These are phyloP conservation scores for Noctua pronuba DNA, from an alignment of 2,888 invertebrate species.

Conservation along the genomic window DNA sequence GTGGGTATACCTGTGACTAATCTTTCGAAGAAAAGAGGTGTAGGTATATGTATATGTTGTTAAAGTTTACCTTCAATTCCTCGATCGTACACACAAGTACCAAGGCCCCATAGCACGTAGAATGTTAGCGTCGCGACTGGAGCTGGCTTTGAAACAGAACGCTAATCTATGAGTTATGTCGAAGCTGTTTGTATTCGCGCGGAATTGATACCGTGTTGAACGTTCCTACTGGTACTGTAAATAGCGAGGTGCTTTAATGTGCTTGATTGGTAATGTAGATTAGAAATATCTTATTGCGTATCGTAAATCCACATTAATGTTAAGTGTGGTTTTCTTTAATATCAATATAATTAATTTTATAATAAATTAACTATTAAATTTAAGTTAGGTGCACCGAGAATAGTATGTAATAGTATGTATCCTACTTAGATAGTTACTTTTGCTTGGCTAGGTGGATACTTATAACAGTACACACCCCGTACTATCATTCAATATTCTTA, in stretches of 20 bases:
- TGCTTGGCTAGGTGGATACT: neutral
- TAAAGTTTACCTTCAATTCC: neutral
- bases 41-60: neutral
- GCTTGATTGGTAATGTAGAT: neutral
- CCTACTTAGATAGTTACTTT: neutral
- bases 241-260: neutral
- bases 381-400: too few relatives aligned
- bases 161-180: slow-evolving; percentile 27
- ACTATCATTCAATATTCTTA: neutral
- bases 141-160: slow-evolving; percentile 35
- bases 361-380: neutral
- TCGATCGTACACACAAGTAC: neutral
- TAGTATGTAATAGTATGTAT: too few relatives aligned
- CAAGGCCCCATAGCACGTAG: neutral
- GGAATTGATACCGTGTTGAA: slow-evolving; percentile 2
- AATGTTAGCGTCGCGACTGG: neutral
- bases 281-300: neutral
- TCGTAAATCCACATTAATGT: neutral
- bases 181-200: slow-evolving; percentile 2
- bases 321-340: neutral
- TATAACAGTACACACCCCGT: neutral
- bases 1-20: neutral
- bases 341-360: too few relatives aligned
- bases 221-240: neutral
- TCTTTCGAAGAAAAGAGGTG: neutral